phyloP scores from a whole-genome alignment of 53 echinoderm and acorn worm species.

The Stichopus horrens region DNA sequence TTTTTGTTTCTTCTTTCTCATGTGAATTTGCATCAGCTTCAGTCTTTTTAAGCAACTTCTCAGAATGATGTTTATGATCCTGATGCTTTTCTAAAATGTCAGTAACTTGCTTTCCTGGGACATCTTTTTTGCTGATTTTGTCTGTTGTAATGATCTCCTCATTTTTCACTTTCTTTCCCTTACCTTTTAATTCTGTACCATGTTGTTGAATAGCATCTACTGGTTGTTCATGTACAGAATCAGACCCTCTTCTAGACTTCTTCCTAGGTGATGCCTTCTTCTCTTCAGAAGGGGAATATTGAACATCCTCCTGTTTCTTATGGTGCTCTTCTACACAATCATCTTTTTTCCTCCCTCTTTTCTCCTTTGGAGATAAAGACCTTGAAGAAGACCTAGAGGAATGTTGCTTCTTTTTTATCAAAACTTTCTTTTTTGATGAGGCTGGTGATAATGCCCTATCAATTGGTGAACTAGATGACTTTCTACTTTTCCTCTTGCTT shows the following conservation, averaged over 20 bases:
- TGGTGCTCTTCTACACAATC: neutral
- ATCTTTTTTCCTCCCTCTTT: neutral
- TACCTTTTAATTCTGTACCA: neutral
- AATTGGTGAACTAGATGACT: neutral
- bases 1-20: neutral
- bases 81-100: neutral
- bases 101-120: neutral
- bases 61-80: neutral
- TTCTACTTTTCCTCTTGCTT: neutral
- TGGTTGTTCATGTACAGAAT: neutral
- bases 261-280: constrained; percentile 5
- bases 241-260: neutral
- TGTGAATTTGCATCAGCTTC: constrained; percentile 5
- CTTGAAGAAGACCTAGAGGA: neutral
- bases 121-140: neutral
- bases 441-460: neutral
- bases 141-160: neutral
- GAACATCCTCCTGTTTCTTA: neutral
- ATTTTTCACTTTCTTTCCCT: neutral
- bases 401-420: neutral
- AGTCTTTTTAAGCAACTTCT: neutral
- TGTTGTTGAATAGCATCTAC: neutral
- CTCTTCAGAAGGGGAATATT: neutral
- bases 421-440: neutral
- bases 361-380: constrained; percentile 8